Base-by-base conservation (phyloP, 2,888 invertebrate species). In the Hirtodrosophila alboralis region DNA sequence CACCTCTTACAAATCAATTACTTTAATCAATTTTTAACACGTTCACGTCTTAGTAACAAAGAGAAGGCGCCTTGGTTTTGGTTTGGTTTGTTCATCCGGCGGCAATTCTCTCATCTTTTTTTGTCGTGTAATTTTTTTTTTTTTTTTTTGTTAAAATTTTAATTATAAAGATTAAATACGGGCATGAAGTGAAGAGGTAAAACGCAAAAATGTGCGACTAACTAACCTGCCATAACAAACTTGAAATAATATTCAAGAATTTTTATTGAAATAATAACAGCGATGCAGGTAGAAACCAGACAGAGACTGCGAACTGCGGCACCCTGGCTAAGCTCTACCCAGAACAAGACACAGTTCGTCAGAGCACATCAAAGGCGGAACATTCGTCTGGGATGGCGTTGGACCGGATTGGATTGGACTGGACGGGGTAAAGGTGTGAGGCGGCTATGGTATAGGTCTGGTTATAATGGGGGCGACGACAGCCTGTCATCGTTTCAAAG, bases 21-120 rank as follows among this genome's bases (percentile, higher is more conserved):
- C 68, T 75, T 79, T 76, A 83, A 83, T 80, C 80, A 83, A 80
- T 83, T 80, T 78, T 80, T 76, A 83, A 79, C 83, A 83, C 80
- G 71, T 83, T 73, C 69, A 51, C 64, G 66, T 65, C 73, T 70
- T 70, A 31, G 71, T 74, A 63, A 56, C 65, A 57, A 56, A 37
- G 44, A 27, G 59, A 48, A 47, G 62, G 60, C 52, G 59, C 53
- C 78, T 51, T 41, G n/a, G n/a, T n/a, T n/a, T n/a, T n/a, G n/a
- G 36, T 44, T 51, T 49, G 30, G 44, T 41, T 59, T 53, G 52
- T 37, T 48, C 58, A 53, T 10, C 45, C 41, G 44, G 12, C 51
- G 28, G 28, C 14, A 26, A 45, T 49, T 43, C 41, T 38, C 60
- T 37, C 56, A 52, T 36, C 51, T 28, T 8, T 18, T 14, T 13